Evolutionary conservation across 1,140 invertebrate genomes (phyloP), one percentile per base, ranked within the genome.

Genomic region (Drosophila mayri): DNA sequence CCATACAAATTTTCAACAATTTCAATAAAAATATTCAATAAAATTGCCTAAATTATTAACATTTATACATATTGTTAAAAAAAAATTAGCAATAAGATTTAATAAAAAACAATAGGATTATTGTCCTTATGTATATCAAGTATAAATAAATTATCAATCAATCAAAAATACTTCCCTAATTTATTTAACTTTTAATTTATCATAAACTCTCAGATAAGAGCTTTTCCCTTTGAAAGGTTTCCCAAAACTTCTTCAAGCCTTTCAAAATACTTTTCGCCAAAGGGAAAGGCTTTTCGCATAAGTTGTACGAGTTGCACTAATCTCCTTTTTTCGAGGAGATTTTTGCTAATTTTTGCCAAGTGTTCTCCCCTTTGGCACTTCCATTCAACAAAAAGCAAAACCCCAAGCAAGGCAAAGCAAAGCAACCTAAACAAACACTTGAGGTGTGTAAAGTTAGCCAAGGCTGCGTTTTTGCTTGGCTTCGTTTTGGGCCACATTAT

Each of bases 391-490:
- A 70, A 70, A 72, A 54, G 30, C 50, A 50, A 64, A 43, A 35
- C 63, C 44, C 47, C 57, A 47, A 41, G 40, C 40, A 41, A 18
- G 40, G 63, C 65, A 75, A 76, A 71, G 81, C 86, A 81, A 70
- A 71, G 81, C 86, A 90, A 75, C 85, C 85, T 90, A 90, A 90
- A 90, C 85, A 90, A 90, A 90, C 85, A 90, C 85, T 90, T 85
- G 85, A 90, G 85, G 85, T 90, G 85, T 90, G 85, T 85, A 90
- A 88, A 88, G 85, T 88, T 88, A 84, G 85, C 84, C 85, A 79
- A 76, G 85, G 79, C 81, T 79, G 68, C 76, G 65, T 83, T 80
- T 86, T 81, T 85, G 78, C 78, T 85, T 78, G 85, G 82, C 81
- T 79, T 65, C 72, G 71, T 74, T 80, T 86, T 71, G 83, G 78